These are phyloP conservation scores for Hemichromis elongatus DNA, from an alignment of 2,113 vertebrate species.

Conservation along the genomic window DNA sequence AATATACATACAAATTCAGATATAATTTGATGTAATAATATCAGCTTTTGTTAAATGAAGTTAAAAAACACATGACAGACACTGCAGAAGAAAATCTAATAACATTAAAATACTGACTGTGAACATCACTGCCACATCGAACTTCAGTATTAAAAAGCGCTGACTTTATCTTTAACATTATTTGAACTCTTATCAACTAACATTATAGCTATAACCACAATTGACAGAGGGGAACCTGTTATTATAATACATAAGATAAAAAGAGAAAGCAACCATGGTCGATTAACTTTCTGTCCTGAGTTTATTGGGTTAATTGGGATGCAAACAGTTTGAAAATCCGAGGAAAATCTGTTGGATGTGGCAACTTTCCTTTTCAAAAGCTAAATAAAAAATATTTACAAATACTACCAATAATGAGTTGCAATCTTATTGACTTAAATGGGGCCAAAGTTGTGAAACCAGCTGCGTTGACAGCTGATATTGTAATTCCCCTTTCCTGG, in stretches of 20 bases:
- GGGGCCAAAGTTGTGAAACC: background rate
- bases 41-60: background rate
- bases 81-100: background rate
- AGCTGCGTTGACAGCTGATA: background rate
- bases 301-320: background rate
- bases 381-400: background rate
- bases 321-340: background rate
- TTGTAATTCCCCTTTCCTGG: background rate
- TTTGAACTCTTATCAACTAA: background rate
- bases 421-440: background rate
- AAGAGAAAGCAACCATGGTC: background rate
- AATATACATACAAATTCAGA: background rate
- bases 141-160: background rate
- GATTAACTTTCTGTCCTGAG: background rate
- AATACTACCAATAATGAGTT: background rate
- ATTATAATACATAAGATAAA: conserved; percentile 1
- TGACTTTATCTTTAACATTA: conserved; percentile 6
- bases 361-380: background rate
- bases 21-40: background rate
- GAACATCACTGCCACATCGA: background rate
- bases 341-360: background rate
- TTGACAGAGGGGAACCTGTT: background rate
- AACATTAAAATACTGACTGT: background rate
- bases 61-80: background rate
- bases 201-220: background rate